Conservation (phyloP, 2,113 vertebrate genomes). For the Trinectes maculatus region DNA sequence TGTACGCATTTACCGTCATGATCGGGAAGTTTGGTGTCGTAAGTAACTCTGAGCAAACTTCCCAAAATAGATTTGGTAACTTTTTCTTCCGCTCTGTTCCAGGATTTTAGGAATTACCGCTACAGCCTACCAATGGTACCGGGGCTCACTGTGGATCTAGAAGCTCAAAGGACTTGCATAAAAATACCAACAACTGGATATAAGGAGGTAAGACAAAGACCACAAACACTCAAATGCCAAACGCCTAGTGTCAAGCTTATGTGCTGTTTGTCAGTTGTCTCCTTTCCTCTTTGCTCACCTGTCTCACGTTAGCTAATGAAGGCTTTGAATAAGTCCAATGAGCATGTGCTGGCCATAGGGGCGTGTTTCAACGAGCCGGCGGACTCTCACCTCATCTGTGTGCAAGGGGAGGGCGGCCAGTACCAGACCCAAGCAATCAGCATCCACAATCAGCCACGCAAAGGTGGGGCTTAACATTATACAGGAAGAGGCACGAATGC, state of each 20-base stretch:
- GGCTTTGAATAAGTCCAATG: slow-evolving; percentile 97
- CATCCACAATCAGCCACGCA: slow-evolving; percentile 96
- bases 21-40: background rate
- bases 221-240: background rate
- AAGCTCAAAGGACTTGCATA: slow-evolving; percentile 96
- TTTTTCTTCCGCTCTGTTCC: slow-evolving; percentile 14
- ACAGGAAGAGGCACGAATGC: background rate
- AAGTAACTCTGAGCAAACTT: background rate
- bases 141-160: slow-evolving; percentile 95
- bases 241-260: background rate
- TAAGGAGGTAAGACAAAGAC: slow-evolving; percentile 88
- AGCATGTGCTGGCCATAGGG: slow-evolving; percentile 94
- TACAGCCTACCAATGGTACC: slow-evolving; percentile 94
- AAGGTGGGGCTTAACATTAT: slow-evolving; percentile 80
- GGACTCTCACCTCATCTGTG: slow-evolving; percentile 99
- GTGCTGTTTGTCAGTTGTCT: background rate
- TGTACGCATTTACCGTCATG: background rate
- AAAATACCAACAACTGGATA: slow-evolving; percentile 95
- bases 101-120: slow-evolving; percentile 99
- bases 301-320: slow-evolving; percentile 89
- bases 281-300: background rate
- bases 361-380: slow-evolving; percentile 96
- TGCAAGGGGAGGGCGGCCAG: slow-evolving; percentile 95
- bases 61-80: background rate
- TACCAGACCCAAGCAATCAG: slow-evolving; percentile 99